Evolutionary conservation across 2,888 invertebrate genomes (phyloP), one percentile per base, ranked within the genome.

Genomic region (Sesia bembeciformis): DNA sequence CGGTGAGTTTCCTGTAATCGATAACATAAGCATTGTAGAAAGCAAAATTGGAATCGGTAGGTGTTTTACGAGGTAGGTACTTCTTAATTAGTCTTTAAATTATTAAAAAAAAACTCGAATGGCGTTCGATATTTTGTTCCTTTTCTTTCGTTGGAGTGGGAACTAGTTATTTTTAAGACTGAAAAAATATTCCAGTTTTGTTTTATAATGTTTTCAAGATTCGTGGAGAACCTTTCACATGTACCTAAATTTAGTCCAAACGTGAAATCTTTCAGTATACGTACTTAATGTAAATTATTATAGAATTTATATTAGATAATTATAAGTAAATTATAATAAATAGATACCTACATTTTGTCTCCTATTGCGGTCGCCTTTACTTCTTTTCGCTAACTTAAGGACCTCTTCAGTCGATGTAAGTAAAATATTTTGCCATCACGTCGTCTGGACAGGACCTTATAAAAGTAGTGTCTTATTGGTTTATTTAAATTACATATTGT

Each of bases 251-350:
- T 81, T 84, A 85, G 84, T 85, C 83, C 84, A 84, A 84, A 74
- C 72, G 82, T 84, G 80, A 85, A 87, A 82, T 85, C 76, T 86
- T 87, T 89, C 89, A 81, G 89, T 89, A 89, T 89, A 89, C 89
- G 89, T 89, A 89, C 89, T 89, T 89, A 89, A 87, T 88, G 82
- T 88, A 88, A 88, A 85, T 82, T 85, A 79, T 72, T 73, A 85
- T 86, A 89, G 86, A 89, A 84, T 87, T 86, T 89, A 89, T 88
- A 89, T 82, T 87, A 88, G 86, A 85, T 86, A 84, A 85, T 78
- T 79, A 60, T 87, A 89, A 87, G 88, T 84, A 87, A 87, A 89
- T 87, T 88, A 86, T 86, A 76, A 79, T 23, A n/a, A 52, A 52
- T 86, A 76, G 23, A 79, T 77, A 79, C 73, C 68, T 75, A 75